A percentile compares a stretch with the other conserved stretches of the same genome.
phyloP scores from a whole-genome alignment of 2,113 vertebrate species.

The Alligator sinensis region DNA sequence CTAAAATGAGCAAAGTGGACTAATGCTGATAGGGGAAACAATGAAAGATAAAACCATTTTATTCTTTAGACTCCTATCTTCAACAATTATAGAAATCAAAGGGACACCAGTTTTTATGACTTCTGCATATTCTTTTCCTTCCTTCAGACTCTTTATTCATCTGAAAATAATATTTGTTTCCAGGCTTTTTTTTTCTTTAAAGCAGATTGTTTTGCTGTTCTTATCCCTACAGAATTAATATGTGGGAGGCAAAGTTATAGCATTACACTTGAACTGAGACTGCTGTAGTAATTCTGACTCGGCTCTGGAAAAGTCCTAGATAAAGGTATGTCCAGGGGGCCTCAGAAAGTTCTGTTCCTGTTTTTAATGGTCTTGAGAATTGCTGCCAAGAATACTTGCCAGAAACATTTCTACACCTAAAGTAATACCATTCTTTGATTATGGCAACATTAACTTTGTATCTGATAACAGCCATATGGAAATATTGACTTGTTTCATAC shows the following conservation, averaged over 20 bases:
- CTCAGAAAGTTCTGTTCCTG: background rate
- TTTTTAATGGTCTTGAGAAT: background rate
- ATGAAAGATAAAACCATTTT: accelerated
- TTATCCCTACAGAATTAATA: background rate
- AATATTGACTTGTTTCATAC: background rate
- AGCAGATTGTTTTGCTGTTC: background rate
- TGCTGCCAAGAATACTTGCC: background rate
- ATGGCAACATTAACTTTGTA: background rate
- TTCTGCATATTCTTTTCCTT: background rate
- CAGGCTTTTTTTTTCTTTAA: background rate
- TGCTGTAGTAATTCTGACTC: background rate
- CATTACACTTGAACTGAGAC: background rate
- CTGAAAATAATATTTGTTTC: background rate
- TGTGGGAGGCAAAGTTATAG: background rate
- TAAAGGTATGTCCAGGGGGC: background rate
- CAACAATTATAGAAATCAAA: background rate
- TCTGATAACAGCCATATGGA: background rate
- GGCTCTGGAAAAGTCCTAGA: background rate
- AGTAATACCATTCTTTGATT: accelerated
- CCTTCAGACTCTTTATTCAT: background rate
- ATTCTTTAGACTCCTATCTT: background rate
- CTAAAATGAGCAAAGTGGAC: background rate
- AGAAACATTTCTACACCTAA: background rate
- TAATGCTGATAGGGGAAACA: background rate
- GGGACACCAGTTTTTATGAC: background rate